These are phyloP conservation scores for Drosophila kurseongensis DNA, from an alignment of 1,140 invertebrate genomes.

Conservation along the genomic window DNA sequence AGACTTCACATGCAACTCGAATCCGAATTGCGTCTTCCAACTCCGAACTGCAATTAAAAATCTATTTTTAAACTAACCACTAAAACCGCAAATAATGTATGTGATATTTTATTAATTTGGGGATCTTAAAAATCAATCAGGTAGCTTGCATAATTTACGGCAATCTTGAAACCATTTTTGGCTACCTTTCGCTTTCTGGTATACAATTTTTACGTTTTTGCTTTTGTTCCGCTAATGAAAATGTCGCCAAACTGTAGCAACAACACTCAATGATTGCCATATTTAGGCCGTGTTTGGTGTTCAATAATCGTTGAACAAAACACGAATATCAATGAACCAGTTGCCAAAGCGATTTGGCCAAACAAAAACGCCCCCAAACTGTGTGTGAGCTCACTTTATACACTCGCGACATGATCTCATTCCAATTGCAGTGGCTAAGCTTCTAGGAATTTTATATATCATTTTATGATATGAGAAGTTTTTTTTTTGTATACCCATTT, in stretches of 20 bases:
- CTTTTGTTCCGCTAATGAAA: constrained; percentile 66
- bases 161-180: constrained; percentile 33
- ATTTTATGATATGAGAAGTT: constrained; percentile 27
- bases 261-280: constrained; percentile 50
- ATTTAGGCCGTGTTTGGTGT: constrained; percentile 61
- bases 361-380: constrained; percentile 36
- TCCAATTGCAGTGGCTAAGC: constrained; percentile 25
- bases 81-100: constrained; percentile 21
- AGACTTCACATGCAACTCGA: constrained; percentile 55
- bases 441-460: constrained; percentile 26
- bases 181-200: constrained; percentile 66
- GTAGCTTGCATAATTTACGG: constrained; percentile 64
- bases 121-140: constrained; percentile 72
- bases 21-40: not conserved
- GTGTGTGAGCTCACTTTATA: constrained; percentile 29
- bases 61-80: constrained; percentile 25
- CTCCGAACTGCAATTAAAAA: constrained; percentile 48
- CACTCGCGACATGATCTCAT: constrained; percentile 42
- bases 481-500: constrained; percentile 21
- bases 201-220: constrained; percentile 33
- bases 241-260: constrained; percentile 69
- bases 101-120: constrained; percentile 69
- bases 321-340: constrained; percentile 53
- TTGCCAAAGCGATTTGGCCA: constrained; percentile 35
- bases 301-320: constrained; percentile 45